Conservation (phyloP, 2,113 vertebrate genomes). For the Chaetodon auriga region DNA sequence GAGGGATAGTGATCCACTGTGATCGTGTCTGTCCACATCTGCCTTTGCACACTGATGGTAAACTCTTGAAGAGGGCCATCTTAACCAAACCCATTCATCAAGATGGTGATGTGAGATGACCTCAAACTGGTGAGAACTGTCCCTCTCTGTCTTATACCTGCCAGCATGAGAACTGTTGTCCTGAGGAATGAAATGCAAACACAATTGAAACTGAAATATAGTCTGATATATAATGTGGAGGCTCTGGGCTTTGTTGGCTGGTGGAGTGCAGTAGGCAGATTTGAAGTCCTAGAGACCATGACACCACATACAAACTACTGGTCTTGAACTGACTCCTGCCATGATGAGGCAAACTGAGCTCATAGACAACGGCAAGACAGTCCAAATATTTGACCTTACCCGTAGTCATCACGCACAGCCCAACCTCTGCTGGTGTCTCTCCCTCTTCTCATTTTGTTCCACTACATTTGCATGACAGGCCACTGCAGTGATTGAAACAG, state of each 20-base stretch:
- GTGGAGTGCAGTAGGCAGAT: background rate
- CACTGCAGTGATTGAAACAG: constrained; percentile 45
- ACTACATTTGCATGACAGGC: constrained; percentile 82
- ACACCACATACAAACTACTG: background rate
- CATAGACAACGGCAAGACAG: background rate
- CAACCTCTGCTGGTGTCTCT: constrained; percentile 2
- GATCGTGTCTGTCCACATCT: constrained; percentile 27
- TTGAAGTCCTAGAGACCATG: too few relatives aligned
- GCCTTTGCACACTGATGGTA: constrained; percentile 53
- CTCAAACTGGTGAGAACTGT: constrained; percentile 22
- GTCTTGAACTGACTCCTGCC: background rate
- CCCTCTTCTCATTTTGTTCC: constrained; percentile 17
- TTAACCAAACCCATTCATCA: constrained; percentile 74
- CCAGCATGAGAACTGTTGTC: too few relatives aligned
- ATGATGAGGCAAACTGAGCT: background rate
- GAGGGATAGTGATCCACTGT: too few relatives aligned
- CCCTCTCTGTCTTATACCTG: too few relatives aligned
- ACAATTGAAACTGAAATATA: background rate
- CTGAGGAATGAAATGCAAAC: too few relatives aligned
- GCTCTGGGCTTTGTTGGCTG: background rate
- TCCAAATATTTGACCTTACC: background rate
- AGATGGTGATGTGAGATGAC: constrained; percentile 40
- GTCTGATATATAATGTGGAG: background rate
- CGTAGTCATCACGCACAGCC: background rate
- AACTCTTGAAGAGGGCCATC: constrained; percentile 48